Percentiles rank a stretch among this genome's conserved stretches.
Conservation (phyloP, 1,140 invertebrate species). For the Pseudomyrmex gracilis region DNA sequence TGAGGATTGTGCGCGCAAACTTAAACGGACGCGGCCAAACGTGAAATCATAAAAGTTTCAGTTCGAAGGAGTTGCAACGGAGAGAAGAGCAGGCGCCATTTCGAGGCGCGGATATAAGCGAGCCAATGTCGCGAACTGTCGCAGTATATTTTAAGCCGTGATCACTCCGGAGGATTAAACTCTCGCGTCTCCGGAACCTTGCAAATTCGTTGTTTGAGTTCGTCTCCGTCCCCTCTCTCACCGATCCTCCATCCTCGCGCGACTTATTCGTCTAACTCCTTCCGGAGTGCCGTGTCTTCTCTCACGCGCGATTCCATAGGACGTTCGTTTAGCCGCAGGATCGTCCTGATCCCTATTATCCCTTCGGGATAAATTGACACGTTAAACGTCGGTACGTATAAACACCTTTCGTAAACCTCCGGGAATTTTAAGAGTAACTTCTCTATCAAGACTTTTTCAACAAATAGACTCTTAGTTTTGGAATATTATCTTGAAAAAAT, state of each 20-base stretch:
- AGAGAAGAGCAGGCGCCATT: background rate
- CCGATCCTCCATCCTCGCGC: background rate
- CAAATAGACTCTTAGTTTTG: too few relatives aligned
- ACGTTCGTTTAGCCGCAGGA: background rate
- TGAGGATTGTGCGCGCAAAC: slow-evolving; percentile 43
- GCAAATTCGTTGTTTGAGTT: slow-evolving; percentile 47
- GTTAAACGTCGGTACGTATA: background rate
- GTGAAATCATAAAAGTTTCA: slow-evolving; percentile 61
- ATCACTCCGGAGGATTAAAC: slow-evolving; percentile 50
- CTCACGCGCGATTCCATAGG: slow-evolving; percentile 1
- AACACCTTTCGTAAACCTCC: too few relatives aligned
- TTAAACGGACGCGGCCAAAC: slow-evolving; percentile 56
- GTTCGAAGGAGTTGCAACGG: background rate
- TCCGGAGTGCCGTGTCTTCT: background rate
- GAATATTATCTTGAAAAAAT: too few relatives aligned
- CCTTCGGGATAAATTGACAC: background rate
- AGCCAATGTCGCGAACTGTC: slow-evolving; percentile 13
- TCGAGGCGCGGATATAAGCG: background rate
- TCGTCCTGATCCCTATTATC: background rate
- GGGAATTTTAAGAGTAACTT: too few relatives aligned
- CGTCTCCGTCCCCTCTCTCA: background rate
- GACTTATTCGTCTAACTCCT: slow-evolving; percentile 30
- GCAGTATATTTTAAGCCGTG: slow-evolving; percentile 46
- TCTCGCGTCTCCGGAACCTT: background rate
- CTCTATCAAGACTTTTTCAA: too few relatives aligned